These are phyloP conservation scores for Brachionichthys hirsutus DNA, from an alignment of 2,113 vertebrate species.

Conservation along the genomic window DNA sequence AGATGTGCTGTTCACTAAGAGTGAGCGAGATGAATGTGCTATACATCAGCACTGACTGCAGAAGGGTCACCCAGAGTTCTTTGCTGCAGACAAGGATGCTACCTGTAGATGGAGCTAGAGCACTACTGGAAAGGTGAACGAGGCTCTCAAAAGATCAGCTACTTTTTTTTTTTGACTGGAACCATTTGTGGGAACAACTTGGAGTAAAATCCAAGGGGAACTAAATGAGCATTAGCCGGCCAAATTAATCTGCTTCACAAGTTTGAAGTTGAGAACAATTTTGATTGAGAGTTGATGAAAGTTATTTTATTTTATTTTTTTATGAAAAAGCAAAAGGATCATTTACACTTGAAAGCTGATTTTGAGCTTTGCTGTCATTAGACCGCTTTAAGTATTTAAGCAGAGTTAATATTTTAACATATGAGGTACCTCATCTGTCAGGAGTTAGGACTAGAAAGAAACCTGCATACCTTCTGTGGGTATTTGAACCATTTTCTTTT, in stretches of 20 bases:
- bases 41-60: conserved; percentile 75
- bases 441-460: conserved; percentile 66
- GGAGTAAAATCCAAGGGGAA: conserved; percentile 55
- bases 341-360: conserved; percentile 80
- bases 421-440: conserved; percentile 70
- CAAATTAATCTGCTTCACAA: conserved; percentile 68
- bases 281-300: conserved; percentile 60
- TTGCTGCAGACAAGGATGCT: conserved; percentile 45
- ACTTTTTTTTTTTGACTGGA: conserved; percentile 56
- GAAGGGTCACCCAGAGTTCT: conserved; percentile 82
- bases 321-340: conserved; percentile 47
- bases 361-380: conserved; percentile 76
- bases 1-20: conserved; percentile 75
- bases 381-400: conserved; percentile 78
- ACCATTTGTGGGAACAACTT: conserved; percentile 66
- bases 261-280: conserved; percentile 64
- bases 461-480: conserved; percentile 57
- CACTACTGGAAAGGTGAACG: conserved; percentile 58
- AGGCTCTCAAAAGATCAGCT: conserved; percentile 34
- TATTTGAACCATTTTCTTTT: conserved; percentile 73
- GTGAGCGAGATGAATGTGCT: conserved; percentile 72
- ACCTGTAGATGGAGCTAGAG: conserved; percentile 80
- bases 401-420: conserved; percentile 79
- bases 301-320: conserved; percentile 11
- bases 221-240: conserved; percentile 60